A percentile compares a stretch with the other conserved stretches of the same genome.
Conservation (phyloP, 2,888 invertebrate genomes). For the Gymnocheta viridis region DNA sequence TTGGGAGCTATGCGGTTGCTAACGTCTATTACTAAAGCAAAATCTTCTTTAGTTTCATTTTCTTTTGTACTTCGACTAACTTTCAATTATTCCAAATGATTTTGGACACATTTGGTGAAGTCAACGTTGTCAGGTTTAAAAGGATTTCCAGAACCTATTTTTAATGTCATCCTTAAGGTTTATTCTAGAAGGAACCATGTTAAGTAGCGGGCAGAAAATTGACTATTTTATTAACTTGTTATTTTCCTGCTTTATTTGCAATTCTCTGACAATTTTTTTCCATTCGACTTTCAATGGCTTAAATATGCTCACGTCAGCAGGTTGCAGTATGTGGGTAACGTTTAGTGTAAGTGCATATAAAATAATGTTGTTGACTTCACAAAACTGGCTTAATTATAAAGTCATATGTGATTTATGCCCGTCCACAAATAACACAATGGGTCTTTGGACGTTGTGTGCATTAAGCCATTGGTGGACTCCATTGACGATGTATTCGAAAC, state of each 20-base stretch:
- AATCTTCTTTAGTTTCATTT: background rate
- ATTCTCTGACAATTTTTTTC: too few relatives aligned
- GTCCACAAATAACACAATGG: background rate
- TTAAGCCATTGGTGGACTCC: constrained; percentile 52
- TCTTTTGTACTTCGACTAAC: background rate
- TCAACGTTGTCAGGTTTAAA: constrained; percentile 39
- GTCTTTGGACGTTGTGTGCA: constrained; percentile 38
- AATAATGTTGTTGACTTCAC: background rate
- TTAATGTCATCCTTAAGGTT: background rate
- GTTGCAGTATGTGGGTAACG: background rate
- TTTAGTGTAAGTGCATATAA: background rate
- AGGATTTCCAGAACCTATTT: constrained; percentile 25
- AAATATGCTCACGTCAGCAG: background rate
- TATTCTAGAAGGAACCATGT: background rate
- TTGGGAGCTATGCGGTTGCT: too few relatives aligned
- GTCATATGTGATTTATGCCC: background rate
- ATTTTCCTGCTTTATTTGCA: background rate
- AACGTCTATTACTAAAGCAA: too few relatives aligned
- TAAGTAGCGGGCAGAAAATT: constrained; percentile 17
- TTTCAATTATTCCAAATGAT: background rate
- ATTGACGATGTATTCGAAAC: constrained; percentile 22
- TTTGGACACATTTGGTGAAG: constrained; percentile 30
- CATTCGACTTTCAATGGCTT: too few relatives aligned
- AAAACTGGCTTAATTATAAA: background rate
- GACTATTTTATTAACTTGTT: background rate